Evolutionary conservation across 1,140 invertebrate genomes (phyloP), one percentile per base, ranked within the genome.

Genomic region (Phocides pigmalion): DNA sequence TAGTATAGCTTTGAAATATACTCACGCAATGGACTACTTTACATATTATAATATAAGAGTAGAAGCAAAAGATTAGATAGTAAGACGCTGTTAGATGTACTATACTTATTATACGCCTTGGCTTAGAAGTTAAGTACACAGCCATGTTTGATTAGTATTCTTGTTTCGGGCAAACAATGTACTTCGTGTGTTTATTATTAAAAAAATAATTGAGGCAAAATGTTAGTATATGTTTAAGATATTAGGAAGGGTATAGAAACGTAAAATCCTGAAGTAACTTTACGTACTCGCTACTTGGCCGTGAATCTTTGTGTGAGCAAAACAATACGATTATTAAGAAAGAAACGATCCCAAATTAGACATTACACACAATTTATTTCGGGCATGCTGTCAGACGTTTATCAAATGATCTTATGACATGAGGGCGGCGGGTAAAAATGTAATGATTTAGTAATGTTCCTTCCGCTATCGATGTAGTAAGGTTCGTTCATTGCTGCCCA

Each of bases 371-470:
- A 64, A 62, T 66, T 64, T 81, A 79, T 83, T 83, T 80, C 76
- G 68, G 76, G 71, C 63, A 41, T 61, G 63, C 64, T 71, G 69
- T 77, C 79, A 72, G 62, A 58, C 32, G 44, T 68, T 76, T 80
- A 80, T 81, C 76, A 63, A 54, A 54, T 83, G 81, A 83, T 81
- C 77, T 80, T 67, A 62, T 83, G 76, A 81, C 81, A 77, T 64
- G 22, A 44, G 35, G 64, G 65, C 66, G 73, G 56, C 47, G 6
- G 46, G 35, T 64, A 74, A 74, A 69, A 64, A 66, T 58, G 49
- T 69, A 67, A 66, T 66, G 70, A 68, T 77, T 64, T 64, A 53
- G 54, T 70, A 46, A 62, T 28, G 25, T 8, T 28, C 6, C 25
- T 28, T 28, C 25, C 25, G 25, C 25, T 28, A 28, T 28, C 25